Base-by-base conservation (phyloP, 2,113 vertebrate genomes). In the Bucco capensis region DNA sequence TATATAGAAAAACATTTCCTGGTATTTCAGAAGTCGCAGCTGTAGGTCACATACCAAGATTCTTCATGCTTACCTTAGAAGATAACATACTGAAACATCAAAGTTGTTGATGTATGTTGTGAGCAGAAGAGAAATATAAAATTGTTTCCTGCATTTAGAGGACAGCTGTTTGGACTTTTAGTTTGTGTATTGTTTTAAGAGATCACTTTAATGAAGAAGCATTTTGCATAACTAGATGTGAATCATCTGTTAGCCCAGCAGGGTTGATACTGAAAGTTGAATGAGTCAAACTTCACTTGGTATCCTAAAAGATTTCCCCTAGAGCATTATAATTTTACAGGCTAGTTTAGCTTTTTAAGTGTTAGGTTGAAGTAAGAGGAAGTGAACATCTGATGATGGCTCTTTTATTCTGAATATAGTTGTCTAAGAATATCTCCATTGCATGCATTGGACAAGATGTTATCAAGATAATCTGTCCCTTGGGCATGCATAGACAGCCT, bases 131-230 rank as follows among this genome's bases (percentile, higher is more conserved):
- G 9, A 35, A 14, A 14, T 50, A 19, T 0, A 6, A 51, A 49
- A 33, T 42, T 19, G 4, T 11, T n/a, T 37, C 73, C 30, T 74
- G 27, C 6, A 14, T 54, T 66, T 30, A 56, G 53, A 82, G n/a
- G 40, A 60, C 12, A 27, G 5, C 24, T 83, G 0, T 51, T 81
- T 56, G 74, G 73, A 46, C 53, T 67, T 78, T 27, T 18, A 21
- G 5, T 54, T 86, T 78, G 75, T 72, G 47, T 47, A 90, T 47
- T 92, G 47, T 82, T 93, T 83, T 86, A 86, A 62, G 80, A 40
- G 23, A 50, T 86, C n/a, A 84, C 0, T 1, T 35, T 65, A 38
- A 56, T 72, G 35, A 53, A 75, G 42, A 92, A 87, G 53, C 53
- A 42, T 84, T 92, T 90, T 3, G 4, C 0, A 0, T 84, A 57